Evolutionary conservation across 92 coral and sea anemone species (phyloP).

Genomic region (Porites lobata): DNA sequence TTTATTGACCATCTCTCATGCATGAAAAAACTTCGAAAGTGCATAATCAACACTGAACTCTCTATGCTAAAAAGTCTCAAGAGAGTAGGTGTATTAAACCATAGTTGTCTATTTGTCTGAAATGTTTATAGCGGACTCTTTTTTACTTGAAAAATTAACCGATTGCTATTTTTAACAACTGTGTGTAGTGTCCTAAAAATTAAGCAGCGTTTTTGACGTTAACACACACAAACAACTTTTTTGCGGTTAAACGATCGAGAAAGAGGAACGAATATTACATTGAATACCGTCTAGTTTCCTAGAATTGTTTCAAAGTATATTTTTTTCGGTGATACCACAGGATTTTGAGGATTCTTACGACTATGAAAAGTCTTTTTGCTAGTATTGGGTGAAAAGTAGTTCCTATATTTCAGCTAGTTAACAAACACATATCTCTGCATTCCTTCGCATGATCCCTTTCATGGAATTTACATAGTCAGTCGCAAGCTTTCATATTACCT

Average conservation of each 20-base stretch:
- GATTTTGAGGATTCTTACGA: too few species aligned
- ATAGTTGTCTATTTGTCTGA: not conserved
- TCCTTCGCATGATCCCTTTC: slow-evolving; percentile 6
- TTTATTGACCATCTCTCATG: not conserved
- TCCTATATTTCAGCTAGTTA: too few species aligned
- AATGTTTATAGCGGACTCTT: not conserved
- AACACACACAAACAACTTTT: not conserved
- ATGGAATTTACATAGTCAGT: slow-evolving; percentile 14
- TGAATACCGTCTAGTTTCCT: not conserved
- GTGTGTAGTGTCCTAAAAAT: not conserved
- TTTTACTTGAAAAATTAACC: not conserved
- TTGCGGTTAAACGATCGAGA: not conserved
- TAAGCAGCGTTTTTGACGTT: not conserved
- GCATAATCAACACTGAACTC: not conserved
- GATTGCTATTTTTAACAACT: not conserved
- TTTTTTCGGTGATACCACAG: too few species aligned
- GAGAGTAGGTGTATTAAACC: not conserved
- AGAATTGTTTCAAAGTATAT: not conserved
- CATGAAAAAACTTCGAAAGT: not conserved
- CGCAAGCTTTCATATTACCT: slow-evolving; percentile 2
- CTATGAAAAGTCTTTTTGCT: too few species aligned
- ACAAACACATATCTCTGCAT: not conserved
- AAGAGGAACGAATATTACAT: not conserved
- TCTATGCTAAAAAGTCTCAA: not conserved
- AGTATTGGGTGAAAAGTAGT: too few species aligned